These are phyloP conservation scores for Eupristina koningsbergeri DNA, from an alignment of 1,140 invertebrate species.

Conservation along the genomic window DNA sequence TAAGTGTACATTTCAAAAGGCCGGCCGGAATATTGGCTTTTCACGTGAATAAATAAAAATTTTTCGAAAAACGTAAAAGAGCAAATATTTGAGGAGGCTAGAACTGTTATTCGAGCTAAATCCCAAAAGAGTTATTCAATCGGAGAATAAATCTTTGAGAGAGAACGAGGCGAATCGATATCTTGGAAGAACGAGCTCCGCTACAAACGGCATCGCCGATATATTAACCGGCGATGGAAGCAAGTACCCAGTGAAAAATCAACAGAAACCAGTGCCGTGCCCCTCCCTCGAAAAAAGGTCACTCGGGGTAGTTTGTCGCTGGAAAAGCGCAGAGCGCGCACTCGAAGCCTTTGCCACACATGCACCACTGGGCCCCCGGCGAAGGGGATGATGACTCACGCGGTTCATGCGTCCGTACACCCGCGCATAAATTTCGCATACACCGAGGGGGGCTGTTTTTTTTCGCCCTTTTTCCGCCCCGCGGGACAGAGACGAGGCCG, in stretches of 20 bases:
- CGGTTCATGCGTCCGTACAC: not conserved
- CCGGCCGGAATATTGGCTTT: too few species aligned
- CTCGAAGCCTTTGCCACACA: not conserved
- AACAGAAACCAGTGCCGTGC: not conserved
- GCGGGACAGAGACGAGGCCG: too few species aligned
- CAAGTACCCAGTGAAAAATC: conserved; percentile 14
- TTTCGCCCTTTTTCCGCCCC: conserved; percentile 34
- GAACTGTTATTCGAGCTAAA: not conserved
- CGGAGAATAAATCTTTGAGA: not conserved
- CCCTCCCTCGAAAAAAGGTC: not conserved
- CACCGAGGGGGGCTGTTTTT: not conserved
- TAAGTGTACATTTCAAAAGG: too few species aligned
- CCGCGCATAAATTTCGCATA: conserved; percentile 41
- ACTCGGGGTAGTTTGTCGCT: not conserved
- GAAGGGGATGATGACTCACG: conserved; percentile 30
- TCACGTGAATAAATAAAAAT: too few species aligned
- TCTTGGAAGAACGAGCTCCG: not conserved
- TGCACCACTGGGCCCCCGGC: not conserved
- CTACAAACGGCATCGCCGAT: conserved; percentile 5
- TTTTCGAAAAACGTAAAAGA: too few species aligned
- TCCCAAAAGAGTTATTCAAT: not conserved
- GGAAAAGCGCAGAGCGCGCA: conserved; percentile 37
- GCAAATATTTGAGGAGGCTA: not conserved
- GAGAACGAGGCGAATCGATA: not conserved
- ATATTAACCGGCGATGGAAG: not conserved